phyloP scores from a whole-genome alignment of 2,113 vertebrate genomes.

The Alethe diademata region DNA sequence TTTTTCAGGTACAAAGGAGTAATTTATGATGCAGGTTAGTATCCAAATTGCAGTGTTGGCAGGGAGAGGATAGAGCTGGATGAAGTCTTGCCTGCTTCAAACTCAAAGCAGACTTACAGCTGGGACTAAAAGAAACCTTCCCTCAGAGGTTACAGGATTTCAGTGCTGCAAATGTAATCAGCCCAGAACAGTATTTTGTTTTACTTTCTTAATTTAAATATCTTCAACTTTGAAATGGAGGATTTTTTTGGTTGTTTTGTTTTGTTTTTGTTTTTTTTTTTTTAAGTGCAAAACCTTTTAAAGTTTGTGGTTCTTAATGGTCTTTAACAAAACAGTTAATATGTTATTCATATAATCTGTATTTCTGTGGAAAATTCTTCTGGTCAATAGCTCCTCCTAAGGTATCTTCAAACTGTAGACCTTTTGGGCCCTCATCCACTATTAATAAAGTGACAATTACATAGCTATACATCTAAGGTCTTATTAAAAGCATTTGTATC shows the following conservation, averaged over 20 bases:
- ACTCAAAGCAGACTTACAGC: background rate
- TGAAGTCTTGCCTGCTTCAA: background rate
- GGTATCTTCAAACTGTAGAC: background rate
- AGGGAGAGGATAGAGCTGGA: background rate
- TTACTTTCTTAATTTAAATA: background rate
- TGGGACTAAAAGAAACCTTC: background rate
- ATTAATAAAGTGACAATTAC: background rate
- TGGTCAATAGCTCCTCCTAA: background rate
- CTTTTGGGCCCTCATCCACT: background rate
- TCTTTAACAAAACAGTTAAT: background rate
- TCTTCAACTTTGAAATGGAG: background rate
- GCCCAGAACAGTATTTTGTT: background rate
- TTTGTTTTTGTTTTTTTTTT: background rate
- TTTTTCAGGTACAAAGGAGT: background rate
- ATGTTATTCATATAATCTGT: background rate
- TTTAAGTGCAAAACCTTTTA: background rate
- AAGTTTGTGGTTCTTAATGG: background rate
- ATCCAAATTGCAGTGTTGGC: background rate
- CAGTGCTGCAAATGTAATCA: background rate
- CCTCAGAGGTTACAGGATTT: background rate
- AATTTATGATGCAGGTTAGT: background rate
- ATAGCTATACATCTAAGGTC: background rate
- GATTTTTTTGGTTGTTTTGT: accelerated
- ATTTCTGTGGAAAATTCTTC: background rate
- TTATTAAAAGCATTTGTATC: background rate